phyloP scores from a whole-genome alignment of 1,140 invertebrate genomes.

The Sitobion miscanthi region DNA sequence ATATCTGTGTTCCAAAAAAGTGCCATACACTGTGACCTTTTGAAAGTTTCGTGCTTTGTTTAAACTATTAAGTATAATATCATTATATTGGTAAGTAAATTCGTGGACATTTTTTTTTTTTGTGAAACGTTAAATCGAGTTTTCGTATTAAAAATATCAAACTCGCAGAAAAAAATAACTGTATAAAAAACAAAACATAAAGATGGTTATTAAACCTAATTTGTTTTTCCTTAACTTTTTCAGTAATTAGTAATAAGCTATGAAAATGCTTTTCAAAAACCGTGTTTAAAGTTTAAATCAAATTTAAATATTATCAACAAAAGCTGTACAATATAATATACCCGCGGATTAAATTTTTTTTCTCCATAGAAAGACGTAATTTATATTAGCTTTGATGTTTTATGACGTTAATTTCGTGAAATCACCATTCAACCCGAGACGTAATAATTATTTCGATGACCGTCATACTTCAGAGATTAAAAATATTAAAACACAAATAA shows the following conservation, averaged over 20 bases:
- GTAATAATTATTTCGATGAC: not conserved
- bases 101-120: not conserved
- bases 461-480: not conserved
- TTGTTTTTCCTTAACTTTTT: not conserved
- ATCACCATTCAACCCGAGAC: not conserved
- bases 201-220: not conserved
- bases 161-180: not conserved
- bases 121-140: not conserved
- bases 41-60: not conserved
- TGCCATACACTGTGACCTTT: not conserved
- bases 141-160: not conserved
- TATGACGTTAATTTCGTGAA: not conserved
- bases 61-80: too few species aligned
- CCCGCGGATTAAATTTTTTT: not conserved
- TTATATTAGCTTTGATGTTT: not conserved
- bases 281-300: not conserved
- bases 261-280: not conserved
- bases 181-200: not conserved
- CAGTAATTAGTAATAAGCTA: not conserved
- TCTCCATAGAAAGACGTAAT: not conserved
- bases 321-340: not conserved
- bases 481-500: not conserved
- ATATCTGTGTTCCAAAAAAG: not conserved
- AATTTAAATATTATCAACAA: not conserved
- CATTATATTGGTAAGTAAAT: not conserved